Evolutionary conservation across 2,888 invertebrate species (phyloP).

Genomic region (Metacarcinus magister): DNA sequence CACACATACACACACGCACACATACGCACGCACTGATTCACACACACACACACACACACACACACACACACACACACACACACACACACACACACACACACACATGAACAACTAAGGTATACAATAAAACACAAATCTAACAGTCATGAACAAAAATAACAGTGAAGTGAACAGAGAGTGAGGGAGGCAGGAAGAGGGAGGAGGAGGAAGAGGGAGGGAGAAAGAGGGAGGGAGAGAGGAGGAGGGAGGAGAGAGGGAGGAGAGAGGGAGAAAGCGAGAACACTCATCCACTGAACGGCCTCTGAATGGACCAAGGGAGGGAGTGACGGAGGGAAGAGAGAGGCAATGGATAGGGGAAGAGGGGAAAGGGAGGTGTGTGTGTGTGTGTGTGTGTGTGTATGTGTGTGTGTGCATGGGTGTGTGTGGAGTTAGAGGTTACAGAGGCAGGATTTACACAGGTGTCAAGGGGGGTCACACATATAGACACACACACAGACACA

Average conservation of each 20-base stretch:
- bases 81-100: neutral
- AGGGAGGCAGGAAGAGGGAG: neutral
- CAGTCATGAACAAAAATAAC: neutral
- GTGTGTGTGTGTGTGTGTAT: neutral
- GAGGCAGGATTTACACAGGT: neutral
- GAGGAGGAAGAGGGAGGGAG: neutral
- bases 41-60: constrained; percentile 26
- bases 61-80: constrained; percentile 26
- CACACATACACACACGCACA: neutral
- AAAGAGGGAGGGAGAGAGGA: neutral
- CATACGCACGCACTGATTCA: neutral
- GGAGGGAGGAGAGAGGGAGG: neutral
- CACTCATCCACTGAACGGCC: neutral
- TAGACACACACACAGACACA: neutral
- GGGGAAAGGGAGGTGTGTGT: neutral
- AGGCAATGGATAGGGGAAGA: neutral
- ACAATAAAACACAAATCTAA: constrained; percentile 1
- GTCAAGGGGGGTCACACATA: neutral
- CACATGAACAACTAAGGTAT: neutral
- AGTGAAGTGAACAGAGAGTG: neutral
- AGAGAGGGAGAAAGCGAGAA: neutral
- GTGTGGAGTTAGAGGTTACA: neutral
- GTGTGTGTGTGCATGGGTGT: neutral
- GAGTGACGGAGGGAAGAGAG: neutral
- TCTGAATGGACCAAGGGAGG: neutral